Evolutionary conservation across 2,113 vertebrate species (phyloP).

Genomic region (Hippopotamus amphibius): DNA sequence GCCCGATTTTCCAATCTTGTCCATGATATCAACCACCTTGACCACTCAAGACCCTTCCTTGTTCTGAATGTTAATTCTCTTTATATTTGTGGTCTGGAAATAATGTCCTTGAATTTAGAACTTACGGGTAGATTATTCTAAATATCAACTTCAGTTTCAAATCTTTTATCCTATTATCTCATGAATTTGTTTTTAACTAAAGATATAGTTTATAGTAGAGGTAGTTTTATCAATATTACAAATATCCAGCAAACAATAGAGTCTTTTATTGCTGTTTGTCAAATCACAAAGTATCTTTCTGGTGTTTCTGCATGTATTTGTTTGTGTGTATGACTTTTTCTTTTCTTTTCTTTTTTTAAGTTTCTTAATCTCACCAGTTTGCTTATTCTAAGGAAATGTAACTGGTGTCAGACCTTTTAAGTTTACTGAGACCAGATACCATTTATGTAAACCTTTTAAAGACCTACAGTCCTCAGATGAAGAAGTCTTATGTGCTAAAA

Average conservation of each 20-base stretch:
- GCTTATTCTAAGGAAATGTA: constrained; percentile 28
- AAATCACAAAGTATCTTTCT: not conserved
- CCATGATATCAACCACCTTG: not conserved
- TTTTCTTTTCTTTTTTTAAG: not conserved
- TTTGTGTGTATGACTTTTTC: not conserved
- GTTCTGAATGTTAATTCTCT: not conserved
- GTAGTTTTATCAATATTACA: not conserved
- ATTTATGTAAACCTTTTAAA: constrained; percentile 63
- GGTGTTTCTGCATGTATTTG: not conserved
- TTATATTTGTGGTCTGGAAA: not conserved
- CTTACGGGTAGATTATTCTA: not conserved
- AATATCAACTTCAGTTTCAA: not conserved
- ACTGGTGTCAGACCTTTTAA: constrained; percentile 14
- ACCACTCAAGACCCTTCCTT: not conserved
- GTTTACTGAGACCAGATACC: constrained; percentile 1
- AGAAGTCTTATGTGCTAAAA: constrained; percentile 23
- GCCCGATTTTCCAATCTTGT: not conserved
- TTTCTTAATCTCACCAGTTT: constrained; percentile 4
- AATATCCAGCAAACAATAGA: not conserved
- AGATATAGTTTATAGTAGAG: not conserved
- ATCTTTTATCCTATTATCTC: not conserved
- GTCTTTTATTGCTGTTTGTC: not conserved
- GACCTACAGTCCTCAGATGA: not conserved
- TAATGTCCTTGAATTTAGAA: not conserved
- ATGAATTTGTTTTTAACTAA: not conserved